Conservation (phyloP, 2,797 vertebrate species). For the Sus cebifrons region DNA sequence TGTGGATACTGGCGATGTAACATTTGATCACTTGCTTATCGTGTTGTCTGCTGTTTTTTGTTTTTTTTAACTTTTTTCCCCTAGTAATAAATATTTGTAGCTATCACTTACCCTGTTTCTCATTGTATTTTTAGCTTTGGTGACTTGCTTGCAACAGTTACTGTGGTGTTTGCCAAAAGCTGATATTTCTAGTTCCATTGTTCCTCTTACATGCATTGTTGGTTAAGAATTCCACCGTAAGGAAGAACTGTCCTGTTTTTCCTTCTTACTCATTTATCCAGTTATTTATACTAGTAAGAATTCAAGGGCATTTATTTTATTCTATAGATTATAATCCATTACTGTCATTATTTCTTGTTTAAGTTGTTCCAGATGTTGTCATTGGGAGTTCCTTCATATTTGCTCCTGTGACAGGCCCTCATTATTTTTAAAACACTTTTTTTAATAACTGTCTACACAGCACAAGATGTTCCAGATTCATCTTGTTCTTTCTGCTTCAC, state of each 20-base stretch:
- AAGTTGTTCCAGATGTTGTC: neutral
- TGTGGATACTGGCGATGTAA: neutral
- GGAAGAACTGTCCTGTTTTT: neutral
- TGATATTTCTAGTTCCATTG: conserved; percentile 6
- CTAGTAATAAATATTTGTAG: conserved; percentile 24
- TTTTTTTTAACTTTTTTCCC: neutral
- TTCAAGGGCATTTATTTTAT: neutral
- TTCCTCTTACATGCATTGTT: neutral
- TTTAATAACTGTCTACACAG: neutral
- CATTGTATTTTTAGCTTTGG: neutral
- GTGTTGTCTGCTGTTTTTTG: neutral
- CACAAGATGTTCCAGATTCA: neutral
- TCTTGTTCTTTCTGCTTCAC: neutral
- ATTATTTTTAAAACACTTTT: conserved; percentile 2
- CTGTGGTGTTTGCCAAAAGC: conserved; percentile 25
- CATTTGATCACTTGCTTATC: neutral
- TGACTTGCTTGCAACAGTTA: neutral
- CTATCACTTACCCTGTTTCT: neutral
- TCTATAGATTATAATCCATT: neutral
- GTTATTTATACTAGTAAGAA: conserved; percentile 23
- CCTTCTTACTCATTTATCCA: neutral
- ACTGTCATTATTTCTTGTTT: conserved; percentile 46
- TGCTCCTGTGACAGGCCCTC: neutral
- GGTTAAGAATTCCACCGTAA: conserved; percentile 7
- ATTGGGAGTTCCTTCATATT: neutral